Evolutionary conservation across 2,113 vertebrate species (phyloP).

Genomic region (Phylloscopus trochilus): DNA sequence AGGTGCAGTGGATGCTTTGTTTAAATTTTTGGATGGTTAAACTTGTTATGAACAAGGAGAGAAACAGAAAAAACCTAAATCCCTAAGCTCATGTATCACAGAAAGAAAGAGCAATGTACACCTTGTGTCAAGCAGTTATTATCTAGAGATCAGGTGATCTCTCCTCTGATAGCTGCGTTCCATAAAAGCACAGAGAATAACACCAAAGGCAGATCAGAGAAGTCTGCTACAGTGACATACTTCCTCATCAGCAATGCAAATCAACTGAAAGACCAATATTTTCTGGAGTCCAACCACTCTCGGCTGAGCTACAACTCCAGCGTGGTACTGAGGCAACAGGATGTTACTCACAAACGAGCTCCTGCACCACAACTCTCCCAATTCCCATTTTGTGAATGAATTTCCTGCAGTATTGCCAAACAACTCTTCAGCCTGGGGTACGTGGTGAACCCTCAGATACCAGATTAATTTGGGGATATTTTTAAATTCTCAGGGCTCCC

Average conservation of each 20-base stretch:
- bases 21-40: background rate
- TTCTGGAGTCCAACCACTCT: background rate
- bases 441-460: background rate
- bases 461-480: background rate
- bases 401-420: background rate
- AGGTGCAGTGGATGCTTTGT: background rate
- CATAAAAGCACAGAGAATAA: slow-evolving; percentile 34
- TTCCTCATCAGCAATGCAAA: slow-evolving; percentile 45
- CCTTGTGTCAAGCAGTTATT: slow-evolving; percentile 27
- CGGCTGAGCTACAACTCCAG: background rate
- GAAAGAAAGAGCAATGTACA: background rate
- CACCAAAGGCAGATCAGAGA: slow-evolving; percentile 35
- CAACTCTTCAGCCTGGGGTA: background rate
- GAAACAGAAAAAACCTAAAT: background rate
- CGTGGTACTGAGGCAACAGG: background rate
- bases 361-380: background rate
- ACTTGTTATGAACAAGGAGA: background rate
- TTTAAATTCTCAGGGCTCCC: background rate
- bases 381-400: background rate
- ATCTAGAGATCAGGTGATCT: slow-evolving; percentile 32
- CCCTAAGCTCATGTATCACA: background rate
- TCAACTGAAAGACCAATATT: slow-evolving; percentile 1
- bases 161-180: slow-evolving; percentile 11
- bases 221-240: background rate
- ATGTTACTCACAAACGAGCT: background rate